Base-by-base conservation (phyloP, 92 coral and sea anemone species). In the Epizoanthus fatuus region DNA sequence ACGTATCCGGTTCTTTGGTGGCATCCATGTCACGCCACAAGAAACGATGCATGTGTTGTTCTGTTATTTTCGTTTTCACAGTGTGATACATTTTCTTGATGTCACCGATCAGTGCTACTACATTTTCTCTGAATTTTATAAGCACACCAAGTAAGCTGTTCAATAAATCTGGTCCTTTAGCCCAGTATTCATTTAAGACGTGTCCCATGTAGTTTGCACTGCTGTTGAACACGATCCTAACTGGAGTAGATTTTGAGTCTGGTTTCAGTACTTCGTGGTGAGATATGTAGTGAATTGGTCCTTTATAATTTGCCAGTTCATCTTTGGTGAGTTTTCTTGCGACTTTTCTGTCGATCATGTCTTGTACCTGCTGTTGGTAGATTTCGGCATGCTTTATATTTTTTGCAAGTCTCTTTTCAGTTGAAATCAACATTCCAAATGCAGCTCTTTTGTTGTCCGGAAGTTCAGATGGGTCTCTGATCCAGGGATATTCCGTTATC, bases 161-260 rank as follows among this genome's bases (percentile, higher is more conserved):
- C 19, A 88, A 60, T 14, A 91, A 51, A 51, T 84, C 90, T 19
- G 94, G 91, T 45, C 94, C 92, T n/a, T 91, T 91, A 3, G 91
- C 91, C 92, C 92, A 91, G 40, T 91, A 85, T 9, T 92, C 92
- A 67, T 92, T 92, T 52, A 88, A 76, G 14, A 70, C 51, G 60
- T 81, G 84, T 4, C 91, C 94, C 83, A 73, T 66, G 47, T 57
- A 83, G 52, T 80, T 77, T 2, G 95, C 87, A 54, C 90, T 83
- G 69, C 80, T 72, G 66, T 78, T 68, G 38, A 86, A 77, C 4
- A 77, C 90, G 4, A 86, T 86, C 44, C 90, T 16, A 22, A 74
- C 63, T 13, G 80, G 85, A 17, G 80, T 86, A 25, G 90, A 86
- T 47, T 64, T 56, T 10, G 89, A 86, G 8, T 86, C 90, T 2